Base-by-base conservation (phyloP, 2,888 invertebrate species). In the Strigamia transsilvanica region DNA sequence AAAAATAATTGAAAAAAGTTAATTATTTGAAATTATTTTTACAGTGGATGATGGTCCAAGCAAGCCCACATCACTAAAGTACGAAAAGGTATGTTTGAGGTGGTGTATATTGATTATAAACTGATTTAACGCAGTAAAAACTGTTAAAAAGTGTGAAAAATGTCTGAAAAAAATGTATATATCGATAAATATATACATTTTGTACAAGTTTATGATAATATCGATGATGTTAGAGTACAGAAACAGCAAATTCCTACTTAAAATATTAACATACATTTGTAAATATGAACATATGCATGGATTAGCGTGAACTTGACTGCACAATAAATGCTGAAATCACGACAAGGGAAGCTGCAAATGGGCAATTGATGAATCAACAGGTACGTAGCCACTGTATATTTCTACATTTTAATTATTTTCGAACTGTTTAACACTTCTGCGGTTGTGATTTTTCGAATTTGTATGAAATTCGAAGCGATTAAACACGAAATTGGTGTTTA, bases 281-380 rank as follows among this genome's bases (percentile, higher is more conserved):
- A 56, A 56, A 56, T 56, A 56, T 56, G 56, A 56, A 56, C 56
- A 56, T 56, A 56, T 56, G 56, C 56, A 56, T 56, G 56, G 56
- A 56, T 56, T 56, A 56, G 56, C 56, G 56, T 56, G 56, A 56
- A 56, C 56, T 56, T 56, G 56, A 56, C 56, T 56, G 56, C 56
- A 56, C 56, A 21, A 21, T 56, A 56, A 56, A 56, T n/a, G 56
- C 56, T 56, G 56, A 56, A 56, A 56, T 56, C 56, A 56, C 56
- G 10, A 56, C 56, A 56, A 56, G 56, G 56, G 56, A 56, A 1
- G 18, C 56, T 56, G 56, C n/a, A 21, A 56, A 56, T 56, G 56
- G 18, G n/a, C 56, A 56, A 18, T 18, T 18, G n/a, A 18, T 56
- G 1, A 18, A 56, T 9, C 1, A 56, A 56, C 56, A 56, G 56